Evolutionary conservation across 2,888 invertebrate genomes (phyloP).

Genomic region (Limnephilus rhombicus): DNA sequence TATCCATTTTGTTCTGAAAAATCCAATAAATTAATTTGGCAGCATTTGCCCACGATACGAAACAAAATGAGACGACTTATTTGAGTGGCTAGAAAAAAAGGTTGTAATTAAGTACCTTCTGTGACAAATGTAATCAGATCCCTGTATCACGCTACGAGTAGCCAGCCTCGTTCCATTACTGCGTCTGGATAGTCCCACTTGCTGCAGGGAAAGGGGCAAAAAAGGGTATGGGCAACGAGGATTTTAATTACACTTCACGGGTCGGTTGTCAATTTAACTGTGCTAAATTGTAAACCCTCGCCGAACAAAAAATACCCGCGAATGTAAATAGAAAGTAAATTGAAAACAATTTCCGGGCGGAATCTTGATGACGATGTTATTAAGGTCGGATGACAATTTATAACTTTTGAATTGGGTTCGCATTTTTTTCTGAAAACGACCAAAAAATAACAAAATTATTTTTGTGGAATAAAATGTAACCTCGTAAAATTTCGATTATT

Average conservation of each 20-base stretch:
- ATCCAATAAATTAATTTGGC: background rate
- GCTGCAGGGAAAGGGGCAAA: slow-evolving; percentile 41
- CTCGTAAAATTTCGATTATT: too few species aligned
- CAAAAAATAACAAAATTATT: background rate
- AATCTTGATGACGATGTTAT: slow-evolving; percentile 40
- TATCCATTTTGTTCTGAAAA: background rate
- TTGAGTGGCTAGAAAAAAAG: background rate
- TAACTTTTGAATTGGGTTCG: background rate
- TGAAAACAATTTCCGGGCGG: slow-evolving; percentile 33
- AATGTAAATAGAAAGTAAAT: slow-evolving; percentile 44
- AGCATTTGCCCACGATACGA: background rate
- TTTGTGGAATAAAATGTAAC: too few species aligned
- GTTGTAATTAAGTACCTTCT: background rate
- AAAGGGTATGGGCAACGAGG: slow-evolving; percentile 49
- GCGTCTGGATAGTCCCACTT: slow-evolving; percentile 41
- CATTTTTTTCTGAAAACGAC: background rate
- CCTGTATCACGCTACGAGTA: slow-evolving; percentile 9
- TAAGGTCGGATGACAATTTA: background rate
- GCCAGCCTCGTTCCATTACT: slow-evolving; percentile 60
- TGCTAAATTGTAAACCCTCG: slow-evolving; percentile 55
- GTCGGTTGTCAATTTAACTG: slow-evolving; percentile 63
- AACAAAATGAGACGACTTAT: background rate
- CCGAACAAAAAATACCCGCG: slow-evolving; percentile 26
- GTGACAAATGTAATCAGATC: slow-evolving; percentile 41
- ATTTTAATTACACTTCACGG: slow-evolving; percentile 64